phyloP scores from a whole-genome alignment of 1,140 invertebrate species.

The Venustaconcha ellipsiformis region DNA sequence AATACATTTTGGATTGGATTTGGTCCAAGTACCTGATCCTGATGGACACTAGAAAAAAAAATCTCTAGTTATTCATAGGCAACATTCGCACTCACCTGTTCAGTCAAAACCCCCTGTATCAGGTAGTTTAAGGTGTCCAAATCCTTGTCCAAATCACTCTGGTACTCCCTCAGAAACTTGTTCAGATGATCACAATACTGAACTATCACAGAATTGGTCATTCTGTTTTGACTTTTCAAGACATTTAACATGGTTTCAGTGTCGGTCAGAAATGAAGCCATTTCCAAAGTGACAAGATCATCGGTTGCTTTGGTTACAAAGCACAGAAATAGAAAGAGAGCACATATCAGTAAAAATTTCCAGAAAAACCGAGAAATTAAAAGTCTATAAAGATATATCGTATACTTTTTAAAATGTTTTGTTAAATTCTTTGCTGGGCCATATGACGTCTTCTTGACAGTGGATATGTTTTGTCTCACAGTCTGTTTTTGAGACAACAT shows the following conservation, averaged over 20 bases:
- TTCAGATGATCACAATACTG: slow-evolving; percentile 26
- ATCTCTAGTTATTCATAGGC: background rate
- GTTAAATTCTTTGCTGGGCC: background rate
- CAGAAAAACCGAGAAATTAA: slow-evolving; percentile 22
- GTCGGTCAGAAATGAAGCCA: slow-evolving; percentile 50
- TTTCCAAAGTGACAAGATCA: slow-evolving; percentile 50
- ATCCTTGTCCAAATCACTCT: slow-evolving; percentile 6
- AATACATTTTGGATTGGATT: too few species aligned
- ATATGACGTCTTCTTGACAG: slow-evolving; percentile 11
- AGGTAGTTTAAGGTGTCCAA: slow-evolving; percentile 19
- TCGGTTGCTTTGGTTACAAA: slow-evolving; percentile 50
- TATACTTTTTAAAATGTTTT: too few species aligned
- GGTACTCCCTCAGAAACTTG: slow-evolving; percentile 20
- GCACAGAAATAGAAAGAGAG: slow-evolving; percentile 47
- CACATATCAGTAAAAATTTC: slow-evolving; percentile 45
- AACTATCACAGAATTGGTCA: slow-evolving; percentile 38
- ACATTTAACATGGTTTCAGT: slow-evolving; percentile 50
- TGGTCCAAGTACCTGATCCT: background rate
- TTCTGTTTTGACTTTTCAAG: slow-evolving; percentile 46
- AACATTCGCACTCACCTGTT: slow-evolving; percentile 15
- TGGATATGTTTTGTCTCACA: slow-evolving; percentile 30
- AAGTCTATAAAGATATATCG: too few species aligned
- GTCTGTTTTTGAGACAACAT: slow-evolving; percentile 55
- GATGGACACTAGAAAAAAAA: background rate
- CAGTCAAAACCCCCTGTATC: slow-evolving; percentile 11